These are phyloP conservation scores for Lethenteron reissneri DNA, from an alignment of 2,113 vertebrate species.

Conservation along the genomic window DNA sequence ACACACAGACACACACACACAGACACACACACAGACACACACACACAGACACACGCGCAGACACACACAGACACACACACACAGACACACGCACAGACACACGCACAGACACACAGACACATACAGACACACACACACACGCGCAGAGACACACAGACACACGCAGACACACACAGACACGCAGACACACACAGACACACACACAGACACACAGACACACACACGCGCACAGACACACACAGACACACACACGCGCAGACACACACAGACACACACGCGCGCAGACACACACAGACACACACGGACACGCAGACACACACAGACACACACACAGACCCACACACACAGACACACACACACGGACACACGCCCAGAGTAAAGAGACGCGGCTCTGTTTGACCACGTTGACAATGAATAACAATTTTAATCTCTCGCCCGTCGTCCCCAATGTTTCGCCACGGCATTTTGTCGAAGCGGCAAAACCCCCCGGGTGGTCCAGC, in stretches of 20 bases:
- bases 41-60: not conserved
- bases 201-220: not conserved
- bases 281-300: not conserved
- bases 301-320: not conserved
- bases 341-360: slow-evolving; percentile 1
- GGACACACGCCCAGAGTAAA: not conserved
- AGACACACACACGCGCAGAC: not conserved
- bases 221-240: not conserved
- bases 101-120: not conserved
- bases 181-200: not conserved
- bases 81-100: not conserved
- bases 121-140: slow-evolving; percentile 3
- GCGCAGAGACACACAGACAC: not conserved
- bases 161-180: not conserved
- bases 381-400: no score
- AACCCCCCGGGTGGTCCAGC: no score
- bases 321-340: not conserved
- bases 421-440: no score
- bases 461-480: no score
- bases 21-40: not conserved
- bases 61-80: not conserved
- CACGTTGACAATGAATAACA: no score
- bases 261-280: not conserved
- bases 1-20: not conserved
- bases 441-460: no score